These are phyloP conservation scores for Aphrophora alni DNA, from an alignment of 2,888 invertebrate genomes.

Conservation along the genomic window DNA sequence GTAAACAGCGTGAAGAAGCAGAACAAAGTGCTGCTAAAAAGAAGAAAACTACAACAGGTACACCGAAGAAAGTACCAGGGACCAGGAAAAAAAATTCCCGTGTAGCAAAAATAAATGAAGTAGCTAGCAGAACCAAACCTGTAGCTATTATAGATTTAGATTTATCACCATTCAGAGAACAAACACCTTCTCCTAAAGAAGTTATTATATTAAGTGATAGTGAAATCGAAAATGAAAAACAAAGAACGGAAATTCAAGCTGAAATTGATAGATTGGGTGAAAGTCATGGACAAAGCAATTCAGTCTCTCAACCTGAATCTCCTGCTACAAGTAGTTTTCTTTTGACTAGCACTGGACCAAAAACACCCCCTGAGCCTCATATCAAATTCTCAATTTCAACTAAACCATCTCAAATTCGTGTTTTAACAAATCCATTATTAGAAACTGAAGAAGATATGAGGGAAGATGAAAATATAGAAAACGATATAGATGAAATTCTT, in stretches of 20 bases:
- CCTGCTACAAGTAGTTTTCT: constrained; percentile 50
- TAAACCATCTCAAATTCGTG: constrained; percentile 62
- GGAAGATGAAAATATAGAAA: constrained; percentile 52
- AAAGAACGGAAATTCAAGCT: constrained; percentile 34
- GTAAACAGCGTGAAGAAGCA: constrained; percentile 57
- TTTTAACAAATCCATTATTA: constrained; percentile 65
- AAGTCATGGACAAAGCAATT: constrained; percentile 32
- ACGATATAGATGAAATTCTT: constrained; percentile 51
- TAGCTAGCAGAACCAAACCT: constrained; percentile 67
- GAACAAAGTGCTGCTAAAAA: constrained; percentile 49
- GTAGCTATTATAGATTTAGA: constrained; percentile 87
- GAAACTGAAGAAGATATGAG: constrained; percentile 58
- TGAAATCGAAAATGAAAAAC: constrained; percentile 44
- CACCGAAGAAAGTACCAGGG: constrained; percentile 54
- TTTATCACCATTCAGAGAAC: constrained; percentile 82
- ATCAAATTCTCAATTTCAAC: constrained; percentile 67
- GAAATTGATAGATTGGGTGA: constrained; percentile 39
- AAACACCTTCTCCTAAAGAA: constrained; percentile 79
- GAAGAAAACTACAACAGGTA: constrained; percentile 51
- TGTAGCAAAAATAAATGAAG: constrained; percentile 53
- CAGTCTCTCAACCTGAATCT: constrained; percentile 50
- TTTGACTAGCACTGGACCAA: constrained; percentile 66
- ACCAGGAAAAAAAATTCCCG: constrained; percentile 41
- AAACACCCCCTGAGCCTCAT: constrained; percentile 77
- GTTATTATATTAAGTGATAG: constrained; percentile 86